A percentile compares a stretch with the other conserved stretches of the same genome.
These are phyloP conservation scores for Amaurobius ferox DNA, from an alignment of 2,888 invertebrate species.

Conservation along the genomic window DNA sequence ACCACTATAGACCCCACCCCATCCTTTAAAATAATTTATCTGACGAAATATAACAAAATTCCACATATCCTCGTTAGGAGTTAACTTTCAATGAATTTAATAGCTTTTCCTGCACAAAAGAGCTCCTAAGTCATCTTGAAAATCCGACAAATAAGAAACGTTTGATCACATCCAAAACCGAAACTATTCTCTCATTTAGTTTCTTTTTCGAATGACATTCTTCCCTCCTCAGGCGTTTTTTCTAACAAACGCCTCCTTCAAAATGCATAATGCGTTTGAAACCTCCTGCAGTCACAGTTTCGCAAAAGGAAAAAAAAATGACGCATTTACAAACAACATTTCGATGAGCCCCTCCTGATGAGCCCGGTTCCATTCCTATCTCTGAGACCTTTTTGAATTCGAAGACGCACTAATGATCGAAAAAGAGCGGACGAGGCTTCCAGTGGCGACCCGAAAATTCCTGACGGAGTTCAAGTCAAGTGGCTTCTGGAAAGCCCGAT, in stretches of 20 bases:
- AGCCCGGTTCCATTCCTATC: neutral
- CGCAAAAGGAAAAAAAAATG: no score
- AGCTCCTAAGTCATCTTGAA: no score
- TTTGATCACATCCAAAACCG: no score
- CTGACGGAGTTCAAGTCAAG: neutral
- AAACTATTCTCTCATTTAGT: neutral
- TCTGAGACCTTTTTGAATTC: neutral
- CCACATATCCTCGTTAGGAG: no score
- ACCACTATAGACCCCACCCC: no score
- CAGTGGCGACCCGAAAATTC: neutral
- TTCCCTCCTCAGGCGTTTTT: neutral
- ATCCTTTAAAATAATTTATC: no score
- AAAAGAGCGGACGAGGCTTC: neutral
- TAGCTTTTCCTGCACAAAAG: no score
- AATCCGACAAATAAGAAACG: no score
- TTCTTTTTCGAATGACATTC: neutral
- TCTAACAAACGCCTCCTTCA: neutral
- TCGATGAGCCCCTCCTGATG: constrained; percentile 4
- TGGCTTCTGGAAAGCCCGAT: no score
- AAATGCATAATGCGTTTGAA: constrained; percentile 1
- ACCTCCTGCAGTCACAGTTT: neutral
- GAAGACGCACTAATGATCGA: neutral
- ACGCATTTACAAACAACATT: neutral
- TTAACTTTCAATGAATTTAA: no score
- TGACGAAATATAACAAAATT: no score